Evolutionary conservation across 2,888 invertebrate genomes (phyloP).

Genomic region (Tortricodes alternella): DNA sequence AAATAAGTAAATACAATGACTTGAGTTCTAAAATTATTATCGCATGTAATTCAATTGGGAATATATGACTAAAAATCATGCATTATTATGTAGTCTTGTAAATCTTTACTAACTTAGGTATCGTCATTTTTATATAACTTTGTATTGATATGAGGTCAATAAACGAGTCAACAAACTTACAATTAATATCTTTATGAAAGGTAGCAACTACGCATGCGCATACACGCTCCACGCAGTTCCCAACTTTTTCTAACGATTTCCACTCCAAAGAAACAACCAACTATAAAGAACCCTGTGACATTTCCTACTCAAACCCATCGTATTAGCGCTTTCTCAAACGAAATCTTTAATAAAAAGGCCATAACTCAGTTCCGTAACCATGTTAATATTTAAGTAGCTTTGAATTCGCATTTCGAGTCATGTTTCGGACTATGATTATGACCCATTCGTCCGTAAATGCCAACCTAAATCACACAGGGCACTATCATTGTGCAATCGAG

Average conservation of each 20-base stretch:
- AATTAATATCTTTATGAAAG: conserved; percentile 52
- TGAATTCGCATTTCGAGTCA: conserved; percentile 16
- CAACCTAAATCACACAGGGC: conserved; percentile 34
- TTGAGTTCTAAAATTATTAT: no score
- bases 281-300: conserved; percentile 45
- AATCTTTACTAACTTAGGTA: background rate
- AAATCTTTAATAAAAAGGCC: conserved; percentile 44
- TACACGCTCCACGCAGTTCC: conserved; percentile 43
- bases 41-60: no score
- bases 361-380: conserved; percentile 36
- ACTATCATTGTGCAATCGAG: conserved; percentile 35
- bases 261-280: conserved; percentile 47
- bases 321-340: conserved; percentile 34
- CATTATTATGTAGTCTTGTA: background rate
- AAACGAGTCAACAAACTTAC: conserved; percentile 47
- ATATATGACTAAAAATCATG: no score
- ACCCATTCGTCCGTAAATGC: conserved; percentile 14
- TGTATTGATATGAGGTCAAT: background rate
- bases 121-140: no score
- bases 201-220: conserved; percentile 51
- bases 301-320: conserved; percentile 42
- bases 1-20: no score
- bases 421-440: background rate
- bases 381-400: conserved; percentile 12
- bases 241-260: conserved; percentile 61